Conservation (phyloP, 2,797 vertebrate genomes). For the Pogonophryne albipinna region DNA sequence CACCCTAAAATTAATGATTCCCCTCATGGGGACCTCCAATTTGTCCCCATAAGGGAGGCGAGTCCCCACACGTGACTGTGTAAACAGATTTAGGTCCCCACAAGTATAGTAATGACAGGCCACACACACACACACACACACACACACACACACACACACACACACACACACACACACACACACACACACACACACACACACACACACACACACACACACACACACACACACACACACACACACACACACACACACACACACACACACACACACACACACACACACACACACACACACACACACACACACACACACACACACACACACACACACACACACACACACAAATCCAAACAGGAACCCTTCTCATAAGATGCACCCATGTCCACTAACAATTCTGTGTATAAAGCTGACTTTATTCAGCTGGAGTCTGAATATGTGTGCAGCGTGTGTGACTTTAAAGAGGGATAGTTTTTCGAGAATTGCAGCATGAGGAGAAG, state of each 20-base stretch:
- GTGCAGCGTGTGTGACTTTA: constrained; percentile 64
- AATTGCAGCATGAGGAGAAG: constrained; percentile 67
- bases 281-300: no score
- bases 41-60: no score
- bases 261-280: no score
- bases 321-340: background rate
- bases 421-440: constrained; percentile 46
- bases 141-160: constrained; percentile 9
- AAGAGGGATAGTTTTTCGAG: constrained; percentile 53
- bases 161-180: constrained; percentile 6
- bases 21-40: no score
- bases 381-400: constrained; percentile 46
- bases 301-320: no score
- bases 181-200: constrained; percentile 12
- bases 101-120: no score
- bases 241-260: background rate
- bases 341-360: constrained; percentile 18
- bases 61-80: no score
- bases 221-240: constrained; percentile 6
- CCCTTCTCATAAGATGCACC: constrained; percentile 9
- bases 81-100: no score
- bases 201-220: constrained; percentile 9
- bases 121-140: background rate
- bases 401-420: constrained; percentile 45
- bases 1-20: no score